phyloP scores from a whole-genome alignment of 2,113 vertebrate genomes.

The Sylvia atricapilla region DNA sequence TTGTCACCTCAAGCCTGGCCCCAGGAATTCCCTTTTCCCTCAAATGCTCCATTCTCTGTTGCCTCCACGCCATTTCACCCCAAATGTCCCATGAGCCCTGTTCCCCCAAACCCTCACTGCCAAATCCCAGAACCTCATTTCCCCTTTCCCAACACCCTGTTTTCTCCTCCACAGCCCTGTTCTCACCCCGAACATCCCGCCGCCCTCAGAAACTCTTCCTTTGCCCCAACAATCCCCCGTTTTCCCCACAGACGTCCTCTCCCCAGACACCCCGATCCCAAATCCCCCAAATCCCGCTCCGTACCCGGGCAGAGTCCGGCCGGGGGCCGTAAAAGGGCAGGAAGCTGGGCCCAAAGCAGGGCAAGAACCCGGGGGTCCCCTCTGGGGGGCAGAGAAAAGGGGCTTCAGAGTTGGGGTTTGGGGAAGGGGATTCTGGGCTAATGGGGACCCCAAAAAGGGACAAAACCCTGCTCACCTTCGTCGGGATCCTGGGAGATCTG shows the following conservation, averaged over 20 bases:
- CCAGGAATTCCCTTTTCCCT: background rate
- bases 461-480: background rate
- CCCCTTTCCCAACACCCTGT: rapidly evolving
- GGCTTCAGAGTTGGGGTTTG: background rate
- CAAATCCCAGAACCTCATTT: background rate
- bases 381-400: background rate
- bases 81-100: rapidly evolving
- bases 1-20: background rate
- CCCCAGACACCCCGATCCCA: too few species aligned
- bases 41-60: background rate
- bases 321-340: conserved; percentile 47
- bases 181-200: background rate
- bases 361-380: conserved; percentile 45
- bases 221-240: rapidly evolving
- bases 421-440: background rate
- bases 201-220: background rate
- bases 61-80: background rate
- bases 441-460: background rate
- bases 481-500: background rate
- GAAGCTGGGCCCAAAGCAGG: conserved; percentile 71
- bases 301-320: rapidly evolving
- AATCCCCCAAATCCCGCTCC: background rate
- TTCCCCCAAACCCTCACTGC: too few species aligned
- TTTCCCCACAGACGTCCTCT: too few species aligned
- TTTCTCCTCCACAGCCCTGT: background rate